Evolutionary conservation across 2,113 vertebrate species (phyloP).

Genomic region (Planiliza haematocheilus): DNA sequence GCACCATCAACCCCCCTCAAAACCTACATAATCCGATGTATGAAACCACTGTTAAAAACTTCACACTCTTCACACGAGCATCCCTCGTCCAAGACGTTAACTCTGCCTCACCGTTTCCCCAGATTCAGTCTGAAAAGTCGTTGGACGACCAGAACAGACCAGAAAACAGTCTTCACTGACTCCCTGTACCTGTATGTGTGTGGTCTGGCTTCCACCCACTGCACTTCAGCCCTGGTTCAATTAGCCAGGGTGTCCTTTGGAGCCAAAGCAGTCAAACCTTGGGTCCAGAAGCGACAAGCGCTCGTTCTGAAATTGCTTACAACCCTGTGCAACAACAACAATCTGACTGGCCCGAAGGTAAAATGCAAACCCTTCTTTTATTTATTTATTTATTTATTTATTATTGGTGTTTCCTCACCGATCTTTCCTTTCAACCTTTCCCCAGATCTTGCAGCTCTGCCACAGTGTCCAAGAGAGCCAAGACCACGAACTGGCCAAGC

Average conservation of each 20-base stretch:
- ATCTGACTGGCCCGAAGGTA: conserved; percentile 89
- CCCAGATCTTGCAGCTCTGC: conserved; percentile 86
- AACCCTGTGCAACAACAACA: conserved; percentile 78
- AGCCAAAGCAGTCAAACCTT: conserved; percentile 31
- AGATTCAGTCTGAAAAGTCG: conserved; percentile 87
- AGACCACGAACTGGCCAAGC: conserved; percentile 76
- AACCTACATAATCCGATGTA: too few species aligned
- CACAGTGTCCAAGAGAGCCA: conserved; percentile 89
- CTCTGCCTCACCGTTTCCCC: conserved; percentile 9
- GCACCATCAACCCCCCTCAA: too few species aligned
- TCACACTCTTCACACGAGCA: too few species aligned
- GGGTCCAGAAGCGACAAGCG: conserved; percentile 82
- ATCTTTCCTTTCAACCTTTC: background rate
- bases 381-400: background rate
- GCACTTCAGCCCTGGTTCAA: conserved; percentile 77
- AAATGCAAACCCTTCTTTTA: background rate
- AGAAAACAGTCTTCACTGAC: conserved; percentile 83
- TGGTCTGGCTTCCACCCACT: conserved; percentile 85
- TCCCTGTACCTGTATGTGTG: conserved; percentile 88
- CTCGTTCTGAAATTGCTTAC: conserved; percentile 79
- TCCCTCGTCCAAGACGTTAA: background rate
- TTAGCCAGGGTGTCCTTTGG: conserved; percentile 64
- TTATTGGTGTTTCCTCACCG: background rate
- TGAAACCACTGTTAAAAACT: too few species aligned
- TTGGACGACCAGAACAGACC: conserved; percentile 86